Evolutionary conservation across 2,888 invertebrate species (phyloP), one percentile per base, ranked within the genome.

Genomic region (Anorthoa munda): DNA sequence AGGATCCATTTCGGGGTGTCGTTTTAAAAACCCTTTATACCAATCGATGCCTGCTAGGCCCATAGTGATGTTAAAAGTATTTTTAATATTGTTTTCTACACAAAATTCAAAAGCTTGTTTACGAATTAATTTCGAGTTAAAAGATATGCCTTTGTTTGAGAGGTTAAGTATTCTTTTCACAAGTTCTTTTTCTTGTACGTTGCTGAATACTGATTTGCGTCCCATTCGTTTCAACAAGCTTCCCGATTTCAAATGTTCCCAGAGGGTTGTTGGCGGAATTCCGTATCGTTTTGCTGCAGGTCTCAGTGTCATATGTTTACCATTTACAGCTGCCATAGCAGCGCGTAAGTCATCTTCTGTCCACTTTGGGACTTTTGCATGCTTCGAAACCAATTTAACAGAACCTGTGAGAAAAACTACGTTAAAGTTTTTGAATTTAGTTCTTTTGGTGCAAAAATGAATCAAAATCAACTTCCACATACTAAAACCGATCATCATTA

Each of bases 141-240:
- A 17, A 53, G 65, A 17, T 21, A 65, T 53, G 4, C 65, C 53
- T 39, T 4, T 39, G 3, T 39, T 12, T 39, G 18, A 23, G 17
- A 65, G 17, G 5, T 39, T 4, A 15, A 31, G 31, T 53, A 65
- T 65, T 39, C 39, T 56, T 11, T 21, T 15, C 9, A 64, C 21
- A 5, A 74, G 53, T 23, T 46, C 4, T 46, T 64, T 59, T 58
- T 73, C 73, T 73, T 68, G 63, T 2, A n/a, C 58, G 15, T 51
- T 15, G 17, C 31, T 51, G 51, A 65, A 68, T 1, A 51, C 5
- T n/a, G n/a, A n/a, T 31, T 15, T 31, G 2, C 65, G 53, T 21
- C 53, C 53, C 17, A 53, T 0, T 18, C 58, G 45, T 64, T 69
- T 73, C 4, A 31, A 46, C 15, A 7, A 12, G 18, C 58, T 69